Conservation (phyloP, 2,888 invertebrate species). For the Thecocarcelia acutangulata region DNA sequence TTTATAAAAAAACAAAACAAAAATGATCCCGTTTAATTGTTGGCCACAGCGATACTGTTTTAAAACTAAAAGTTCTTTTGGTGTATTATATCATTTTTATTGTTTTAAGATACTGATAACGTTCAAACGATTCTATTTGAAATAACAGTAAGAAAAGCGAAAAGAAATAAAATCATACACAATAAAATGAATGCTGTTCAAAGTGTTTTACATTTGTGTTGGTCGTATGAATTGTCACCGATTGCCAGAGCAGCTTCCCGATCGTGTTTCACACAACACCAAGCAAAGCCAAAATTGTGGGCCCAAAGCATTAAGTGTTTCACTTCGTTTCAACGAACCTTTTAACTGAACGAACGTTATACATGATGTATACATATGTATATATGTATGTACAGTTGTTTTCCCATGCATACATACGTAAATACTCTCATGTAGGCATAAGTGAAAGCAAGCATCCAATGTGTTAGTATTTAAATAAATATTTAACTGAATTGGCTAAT, state of each 20-base stretch:
- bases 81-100: conserved; percentile 68
- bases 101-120: conserved; percentile 72
- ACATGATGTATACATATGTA: neutral
- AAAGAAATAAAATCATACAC: conserved; percentile 2
- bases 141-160: conserved; percentile 26
- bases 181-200: conserved; percentile 25
- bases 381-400: neutral
- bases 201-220: conserved; percentile 14
- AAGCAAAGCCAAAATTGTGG: conserved; percentile 18
- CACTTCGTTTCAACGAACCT: conserved; percentile 16
- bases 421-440: neutral
- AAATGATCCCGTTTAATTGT: conserved; percentile 72
- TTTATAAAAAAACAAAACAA: neutral
- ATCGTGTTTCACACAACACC: conserved; percentile 32
- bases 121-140: conserved; percentile 54
- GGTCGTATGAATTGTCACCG: conserved; percentile 46
- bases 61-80: conserved; percentile 66
- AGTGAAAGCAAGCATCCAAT: neutral
- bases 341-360: conserved; percentile 4
- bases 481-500: conserved; percentile 44
- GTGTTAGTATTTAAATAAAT: conserved; percentile 15
- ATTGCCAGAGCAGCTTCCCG: conserved; percentile 20
- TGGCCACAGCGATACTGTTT: conserved; percentile 75
- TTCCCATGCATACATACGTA: too few species aligned
- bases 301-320: conserved; percentile 14